phyloP scores from a whole-genome alignment of 2,113 vertebrate species.

The Chionomys nivalis region DNA sequence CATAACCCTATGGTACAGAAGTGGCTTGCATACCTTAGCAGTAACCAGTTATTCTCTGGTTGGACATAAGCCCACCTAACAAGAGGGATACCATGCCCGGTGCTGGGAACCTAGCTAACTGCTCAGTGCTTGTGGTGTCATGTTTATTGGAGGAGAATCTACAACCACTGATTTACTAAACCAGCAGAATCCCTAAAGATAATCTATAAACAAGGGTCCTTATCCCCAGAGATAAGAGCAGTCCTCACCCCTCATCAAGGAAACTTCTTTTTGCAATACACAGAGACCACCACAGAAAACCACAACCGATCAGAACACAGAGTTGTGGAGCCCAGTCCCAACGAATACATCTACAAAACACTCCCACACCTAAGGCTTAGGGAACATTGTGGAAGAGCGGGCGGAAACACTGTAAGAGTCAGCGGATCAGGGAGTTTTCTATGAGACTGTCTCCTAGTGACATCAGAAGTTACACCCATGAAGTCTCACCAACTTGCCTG shows the following conservation, averaged over 20 bases:
- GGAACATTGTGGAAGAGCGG: not conserved
- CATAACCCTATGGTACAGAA: not conserved
- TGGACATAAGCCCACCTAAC: not conserved
- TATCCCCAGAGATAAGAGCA: not conserved
- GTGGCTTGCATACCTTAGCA: not conserved
- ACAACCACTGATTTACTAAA: not conserved
- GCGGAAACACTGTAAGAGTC: not conserved
- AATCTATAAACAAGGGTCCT: not conserved
- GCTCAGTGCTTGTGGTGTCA: not conserved
- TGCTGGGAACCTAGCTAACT: not conserved
- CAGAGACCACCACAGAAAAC: not conserved
- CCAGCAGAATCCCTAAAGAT: not conserved
- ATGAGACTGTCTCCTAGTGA: not conserved
- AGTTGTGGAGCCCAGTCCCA: not conserved
- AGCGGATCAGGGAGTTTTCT: not conserved
- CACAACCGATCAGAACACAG: not conserved
- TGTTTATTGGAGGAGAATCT: not conserved
- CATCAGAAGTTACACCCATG: not conserved
- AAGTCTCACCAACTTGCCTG: not conserved
- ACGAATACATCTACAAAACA: not conserved
- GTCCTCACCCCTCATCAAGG: not conserved
- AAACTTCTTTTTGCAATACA: not conserved
- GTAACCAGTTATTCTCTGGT: not conserved
- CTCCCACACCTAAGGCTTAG: not conserved
- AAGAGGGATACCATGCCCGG: not conserved